Evolutionary conservation across 2,113 vertebrate species (phyloP), one percentile per base, ranked within the genome.

Genomic region (Seriola quinqueradiata): DNA sequence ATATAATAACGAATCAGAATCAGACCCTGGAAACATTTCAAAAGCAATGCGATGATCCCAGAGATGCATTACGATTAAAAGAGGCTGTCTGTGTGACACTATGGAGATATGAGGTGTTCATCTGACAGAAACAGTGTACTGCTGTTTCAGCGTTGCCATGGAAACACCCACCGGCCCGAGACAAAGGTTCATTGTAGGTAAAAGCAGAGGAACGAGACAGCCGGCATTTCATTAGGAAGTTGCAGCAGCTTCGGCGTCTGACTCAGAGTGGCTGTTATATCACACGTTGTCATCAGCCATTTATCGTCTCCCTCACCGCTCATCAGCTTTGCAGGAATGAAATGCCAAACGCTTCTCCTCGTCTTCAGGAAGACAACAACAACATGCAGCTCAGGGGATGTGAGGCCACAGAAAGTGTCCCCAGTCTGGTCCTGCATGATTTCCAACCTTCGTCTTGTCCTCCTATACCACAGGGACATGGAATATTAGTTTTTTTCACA

Each of bases 101-200:
- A 19, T 17, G 52, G 21, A 23, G 21, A 55, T 55, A 23, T 55
- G 21, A 23, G n/a, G 48, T 7, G 7, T 52, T 21, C 19, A 19
- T 4, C 13, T 13, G 44, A 19, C 48, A 52, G 48, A 52, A 50
- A 42, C 2, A 2, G 58, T 25, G 68, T 8, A 3, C 11, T 16
- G 25, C 58, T 66, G 54, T 38, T 34, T 70, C 65, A 11, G 2
- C 38, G 83, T 86, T 84, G 68, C 75, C 7, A 66, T 73, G 63
- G 80, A 28, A 83, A 83, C 78, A 9, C 65, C 59, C 54, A 11
- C 4, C 12, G 38, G 5, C 42, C 38, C 16, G 25, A 75, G 50
- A 65, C 81, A 86, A 75, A 74, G 68, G 71, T 46, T 81, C 36
- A 19, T 64, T 86, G 85, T 79, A 38, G 54, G 50, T 69, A 32